Evolutionary conservation across 2,113 vertebrate genomes (phyloP).

Genomic region (Sceloporus tristichus): DNA sequence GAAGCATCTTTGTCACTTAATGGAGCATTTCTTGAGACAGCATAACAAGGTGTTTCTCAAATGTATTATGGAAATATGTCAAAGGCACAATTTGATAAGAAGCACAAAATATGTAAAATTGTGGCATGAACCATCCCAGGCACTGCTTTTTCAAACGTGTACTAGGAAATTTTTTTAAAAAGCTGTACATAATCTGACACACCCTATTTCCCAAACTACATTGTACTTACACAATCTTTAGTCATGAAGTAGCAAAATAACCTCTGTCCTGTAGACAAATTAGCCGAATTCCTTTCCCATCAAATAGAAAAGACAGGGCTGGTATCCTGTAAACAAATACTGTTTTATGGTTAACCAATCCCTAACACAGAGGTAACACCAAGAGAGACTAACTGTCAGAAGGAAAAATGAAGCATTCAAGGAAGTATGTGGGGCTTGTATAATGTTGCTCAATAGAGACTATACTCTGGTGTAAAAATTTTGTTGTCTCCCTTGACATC

Average conservation of each 20-base stretch:
- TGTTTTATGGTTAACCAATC: background rate
- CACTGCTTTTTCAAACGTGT: background rate
- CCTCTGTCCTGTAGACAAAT: background rate
- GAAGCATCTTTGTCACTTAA: background rate
- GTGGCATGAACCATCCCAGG: background rate
- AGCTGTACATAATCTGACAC: background rate
- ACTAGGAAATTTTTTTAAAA: background rate
- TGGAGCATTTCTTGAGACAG: background rate
- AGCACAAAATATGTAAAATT: background rate
- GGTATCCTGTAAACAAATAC: background rate
- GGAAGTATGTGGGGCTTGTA: no score
- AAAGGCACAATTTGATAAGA: slow-evolving; percentile 4
- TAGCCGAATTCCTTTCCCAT: background rate
- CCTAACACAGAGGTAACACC: no score
- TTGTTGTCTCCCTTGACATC: no score
- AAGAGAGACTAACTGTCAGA: no score
- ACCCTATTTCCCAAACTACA: background rate
- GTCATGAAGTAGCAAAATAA: background rate
- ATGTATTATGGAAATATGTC: background rate
- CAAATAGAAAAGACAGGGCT: background rate
- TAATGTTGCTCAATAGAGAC: no score
- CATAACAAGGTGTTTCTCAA: background rate
- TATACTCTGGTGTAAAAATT: no score
- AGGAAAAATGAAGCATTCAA: no score
- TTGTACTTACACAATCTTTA: background rate